Percentiles rank a stretch among this genome's conserved stretches.
Evolutionary conservation across 37 sponge, comb jelly and placozoan genomes (phyloP).

Genomic region (Mnemiopsis leidyi): DNA sequence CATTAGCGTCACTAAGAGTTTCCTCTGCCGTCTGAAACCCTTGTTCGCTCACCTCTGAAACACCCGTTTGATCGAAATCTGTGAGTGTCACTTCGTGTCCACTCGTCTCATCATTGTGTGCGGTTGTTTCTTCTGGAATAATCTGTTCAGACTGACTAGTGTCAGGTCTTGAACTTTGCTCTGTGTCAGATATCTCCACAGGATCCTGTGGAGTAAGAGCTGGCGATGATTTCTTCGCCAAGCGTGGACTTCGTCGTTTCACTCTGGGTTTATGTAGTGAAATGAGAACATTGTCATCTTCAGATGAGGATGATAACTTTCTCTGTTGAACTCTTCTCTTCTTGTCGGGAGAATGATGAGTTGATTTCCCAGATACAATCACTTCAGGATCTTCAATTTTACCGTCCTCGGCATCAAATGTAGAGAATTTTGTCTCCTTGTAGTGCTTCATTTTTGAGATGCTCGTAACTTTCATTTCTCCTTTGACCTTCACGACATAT

Average conservation of each 20-base stretch:
- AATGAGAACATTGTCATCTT: neutral
- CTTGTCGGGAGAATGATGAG: neutral
- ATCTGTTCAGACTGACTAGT: neutral
- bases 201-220: neutral
- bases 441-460: conserved; percentile 46
- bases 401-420: neutral
- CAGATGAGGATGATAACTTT: neutral
- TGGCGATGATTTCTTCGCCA: neutral
- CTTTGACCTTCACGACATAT: neutral
- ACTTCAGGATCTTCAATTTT: neutral
- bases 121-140: neutral
- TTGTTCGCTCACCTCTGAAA: neutral
- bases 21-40: neutral
- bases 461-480: neutral
- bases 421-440: neutral
- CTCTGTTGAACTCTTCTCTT: neutral
- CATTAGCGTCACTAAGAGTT: neutral
- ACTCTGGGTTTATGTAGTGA: neutral
- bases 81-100: neutral
- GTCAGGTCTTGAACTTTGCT: neutral
- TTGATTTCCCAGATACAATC: neutral
- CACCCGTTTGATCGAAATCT: neutral
- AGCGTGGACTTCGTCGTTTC: neutral
- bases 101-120: neutral
- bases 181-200: neutral